Conservation (phyloP, 2,797 vertebrate genomes). For the Tamandua tetradactyla region DNA sequence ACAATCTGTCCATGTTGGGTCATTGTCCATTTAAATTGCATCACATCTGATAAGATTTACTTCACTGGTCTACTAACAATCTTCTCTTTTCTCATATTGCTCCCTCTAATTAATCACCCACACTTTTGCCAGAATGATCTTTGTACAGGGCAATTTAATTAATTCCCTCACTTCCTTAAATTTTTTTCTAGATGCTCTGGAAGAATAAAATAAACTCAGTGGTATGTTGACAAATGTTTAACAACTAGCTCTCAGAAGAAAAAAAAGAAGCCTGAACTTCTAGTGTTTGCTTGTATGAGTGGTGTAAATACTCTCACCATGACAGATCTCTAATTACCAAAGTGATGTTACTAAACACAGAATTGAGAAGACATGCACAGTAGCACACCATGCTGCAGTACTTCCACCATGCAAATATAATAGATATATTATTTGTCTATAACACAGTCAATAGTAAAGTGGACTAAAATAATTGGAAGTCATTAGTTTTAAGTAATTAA, state of each 20-base stretch:
- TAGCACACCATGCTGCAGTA: background rate
- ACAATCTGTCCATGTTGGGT: background rate
- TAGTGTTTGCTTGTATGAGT: background rate
- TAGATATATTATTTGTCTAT: background rate
- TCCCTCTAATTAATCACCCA: background rate
- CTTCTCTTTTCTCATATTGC: background rate
- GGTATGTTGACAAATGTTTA: background rate
- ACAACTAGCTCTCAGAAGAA: background rate
- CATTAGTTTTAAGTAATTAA: background rate
- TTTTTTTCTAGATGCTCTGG: background rate
- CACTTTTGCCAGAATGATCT: background rate
- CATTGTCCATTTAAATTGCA: background rate
- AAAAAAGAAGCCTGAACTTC: background rate
- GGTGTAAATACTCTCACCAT: background rate
- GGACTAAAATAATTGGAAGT: slow-evolving; percentile 4
- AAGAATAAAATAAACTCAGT: background rate
- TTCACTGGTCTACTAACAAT: background rate
- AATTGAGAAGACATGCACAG: background rate
- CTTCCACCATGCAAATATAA: background rate
- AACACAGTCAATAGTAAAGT: background rate
- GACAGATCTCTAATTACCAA: background rate
- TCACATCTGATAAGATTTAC: background rate
- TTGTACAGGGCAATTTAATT: background rate
- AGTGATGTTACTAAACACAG: background rate
- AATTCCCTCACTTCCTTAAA: background rate